Evolutionary conservation across 2,113 vertebrate genomes (phyloP).

Genomic region (Plecotus auritus): DNA sequence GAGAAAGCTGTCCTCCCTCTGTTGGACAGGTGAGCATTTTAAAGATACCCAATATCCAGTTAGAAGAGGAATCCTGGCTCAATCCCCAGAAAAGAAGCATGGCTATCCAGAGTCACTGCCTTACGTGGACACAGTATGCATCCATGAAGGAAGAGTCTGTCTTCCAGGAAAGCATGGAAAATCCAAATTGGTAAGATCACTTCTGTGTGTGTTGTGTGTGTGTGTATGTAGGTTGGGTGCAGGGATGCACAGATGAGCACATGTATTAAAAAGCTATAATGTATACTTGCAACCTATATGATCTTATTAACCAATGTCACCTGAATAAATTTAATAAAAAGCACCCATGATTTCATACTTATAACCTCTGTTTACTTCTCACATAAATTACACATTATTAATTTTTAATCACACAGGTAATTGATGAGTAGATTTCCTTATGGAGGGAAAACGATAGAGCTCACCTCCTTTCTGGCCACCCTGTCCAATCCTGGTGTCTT

Average conservation of each 20-base stretch:
- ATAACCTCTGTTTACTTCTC: neutral
- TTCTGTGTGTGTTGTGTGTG: neutral
- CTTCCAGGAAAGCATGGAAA: slow-evolving; percentile 77
- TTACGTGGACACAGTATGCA: slow-evolving; percentile 65
- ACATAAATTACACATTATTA: neutral
- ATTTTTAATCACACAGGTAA: slow-evolving; percentile 6
- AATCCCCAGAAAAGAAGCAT: slow-evolving; percentile 70
- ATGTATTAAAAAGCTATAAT: neutral
- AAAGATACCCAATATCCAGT: slow-evolving; percentile 69
- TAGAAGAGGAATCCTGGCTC: slow-evolving; percentile 82
- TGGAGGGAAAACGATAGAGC: neutral
- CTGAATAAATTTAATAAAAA: too few relatives aligned
- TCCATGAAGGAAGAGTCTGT: slow-evolving; percentile 77
- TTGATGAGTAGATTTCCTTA: slow-evolving; percentile 12
- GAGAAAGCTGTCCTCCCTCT: neutral
- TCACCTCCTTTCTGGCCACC: neutral
- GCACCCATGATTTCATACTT: neutral
- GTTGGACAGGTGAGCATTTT: slow-evolving; percentile 74
- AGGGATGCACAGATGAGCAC: neutral
- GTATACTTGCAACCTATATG: too few relatives aligned
- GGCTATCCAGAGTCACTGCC: slow-evolving; percentile 70
- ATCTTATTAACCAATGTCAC: too few relatives aligned
- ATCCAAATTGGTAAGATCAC: slow-evolving; percentile 75
- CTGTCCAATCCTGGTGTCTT: neutral
- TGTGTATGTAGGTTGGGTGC: neutral